A percentile compares a stretch with the other conserved stretches of the same genome.
phyloP scores from a whole-genome alignment of 2,888 invertebrate species.

The Parochlus steinenii region DNA sequence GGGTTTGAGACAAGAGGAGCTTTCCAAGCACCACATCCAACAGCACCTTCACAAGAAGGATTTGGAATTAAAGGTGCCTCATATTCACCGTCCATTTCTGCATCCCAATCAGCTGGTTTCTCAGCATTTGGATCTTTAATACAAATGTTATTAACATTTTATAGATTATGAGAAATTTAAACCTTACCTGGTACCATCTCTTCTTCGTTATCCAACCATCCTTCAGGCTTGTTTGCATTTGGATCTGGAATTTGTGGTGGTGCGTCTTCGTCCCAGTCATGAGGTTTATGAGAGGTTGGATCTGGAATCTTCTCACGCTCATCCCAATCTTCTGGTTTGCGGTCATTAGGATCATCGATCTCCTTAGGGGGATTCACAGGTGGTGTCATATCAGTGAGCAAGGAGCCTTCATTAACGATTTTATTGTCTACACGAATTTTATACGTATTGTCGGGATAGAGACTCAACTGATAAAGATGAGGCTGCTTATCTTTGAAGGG shows the following conservation, averaged over 20 bases:
- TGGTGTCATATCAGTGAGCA: slow-evolving; percentile 81
- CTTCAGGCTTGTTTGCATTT: slow-evolving; percentile 67
- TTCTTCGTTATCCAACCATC: slow-evolving; percentile 87
- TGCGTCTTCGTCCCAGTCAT: slow-evolving; percentile 92
- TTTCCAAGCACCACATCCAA: slow-evolving; percentile 88
- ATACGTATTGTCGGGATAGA: slow-evolving; percentile 66
- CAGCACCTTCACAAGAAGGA: slow-evolving; percentile 57
- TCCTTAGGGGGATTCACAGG: slow-evolving; percentile 89
- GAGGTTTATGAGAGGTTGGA: slow-evolving; percentile 75
- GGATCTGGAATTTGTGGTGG: slow-evolving; percentile 81
- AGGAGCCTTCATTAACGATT: slow-evolving; percentile 67
- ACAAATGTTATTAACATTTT: background rate
- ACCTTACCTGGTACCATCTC: slow-evolving; percentile 52
- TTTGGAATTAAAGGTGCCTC: slow-evolving; percentile 88
- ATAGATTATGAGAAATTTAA: background rate
- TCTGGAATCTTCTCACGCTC: slow-evolving; percentile 86
- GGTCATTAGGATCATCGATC: slow-evolving; percentile 80
- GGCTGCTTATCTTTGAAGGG: slow-evolving; percentile 84
- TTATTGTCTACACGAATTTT: slow-evolving; percentile 69
- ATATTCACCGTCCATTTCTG: slow-evolving; percentile 98
- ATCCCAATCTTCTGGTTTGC: slow-evolving; percentile 88
- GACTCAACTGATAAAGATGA: slow-evolving; percentile 65
- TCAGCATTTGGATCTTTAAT: slow-evolving; percentile 57
- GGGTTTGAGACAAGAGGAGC: slow-evolving; percentile 77
- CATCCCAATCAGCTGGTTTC: slow-evolving; percentile 93